A percentile compares a stretch with the other conserved stretches of the same genome.
Evolutionary conservation across 2,113 vertebrate species (phyloP).

Genomic region (Calonectris borealis): DNA sequence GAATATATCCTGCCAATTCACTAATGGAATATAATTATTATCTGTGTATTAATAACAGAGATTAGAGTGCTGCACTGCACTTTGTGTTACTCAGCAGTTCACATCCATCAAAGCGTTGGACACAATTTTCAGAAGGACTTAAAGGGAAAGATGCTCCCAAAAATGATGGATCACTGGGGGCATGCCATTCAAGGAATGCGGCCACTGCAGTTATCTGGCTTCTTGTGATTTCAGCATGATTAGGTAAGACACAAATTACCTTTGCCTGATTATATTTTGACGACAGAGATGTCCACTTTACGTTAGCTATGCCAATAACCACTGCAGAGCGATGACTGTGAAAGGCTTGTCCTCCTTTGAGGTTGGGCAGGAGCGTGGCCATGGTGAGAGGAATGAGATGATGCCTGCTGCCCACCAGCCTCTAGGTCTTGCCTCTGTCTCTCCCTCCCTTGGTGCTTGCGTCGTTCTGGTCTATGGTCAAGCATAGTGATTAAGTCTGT

Average conservation of each 20-base stretch:
- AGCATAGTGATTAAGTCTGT: neutral
- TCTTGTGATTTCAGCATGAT: neutral
- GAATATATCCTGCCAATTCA: neutral
- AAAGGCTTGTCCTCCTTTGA: neutral
- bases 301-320: accelerated
- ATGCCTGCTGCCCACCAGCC: neutral
- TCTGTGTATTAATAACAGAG: neutral
- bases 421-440: neutral
- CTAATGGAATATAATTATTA: conserved; percentile 38
- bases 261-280: neutral
- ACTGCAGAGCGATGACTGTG: neutral
- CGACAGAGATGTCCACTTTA: neutral
- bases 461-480: neutral
- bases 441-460: neutral
- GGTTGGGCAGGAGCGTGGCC: neutral
- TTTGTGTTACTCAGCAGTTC: neutral
- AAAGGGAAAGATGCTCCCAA: neutral
- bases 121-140: neutral
- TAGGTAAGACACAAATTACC: neutral
- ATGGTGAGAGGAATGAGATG: neutral
- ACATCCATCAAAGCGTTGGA: neutral
- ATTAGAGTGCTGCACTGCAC: neutral
- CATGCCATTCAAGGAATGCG: neutral
- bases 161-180: neutral
- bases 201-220: neutral